A percentile compares a stretch with the other conserved stretches of the same genome.
phyloP scores from a whole-genome alignment of 2,888 invertebrate genomes.

The Drosophila diplacantha region DNA sequence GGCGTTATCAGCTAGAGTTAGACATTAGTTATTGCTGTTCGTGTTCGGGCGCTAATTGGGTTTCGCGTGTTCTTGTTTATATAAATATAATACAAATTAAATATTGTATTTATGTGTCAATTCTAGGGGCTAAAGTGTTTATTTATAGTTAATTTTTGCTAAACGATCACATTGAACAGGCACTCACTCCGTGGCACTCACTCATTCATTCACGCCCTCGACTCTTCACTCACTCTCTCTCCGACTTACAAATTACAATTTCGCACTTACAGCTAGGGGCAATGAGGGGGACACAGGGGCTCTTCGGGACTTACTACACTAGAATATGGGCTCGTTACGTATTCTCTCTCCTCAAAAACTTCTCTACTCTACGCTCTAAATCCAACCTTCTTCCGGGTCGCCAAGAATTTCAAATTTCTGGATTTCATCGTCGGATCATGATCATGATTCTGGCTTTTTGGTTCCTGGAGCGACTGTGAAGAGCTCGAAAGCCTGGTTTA shows the following conservation, averaged over 20 bases:
- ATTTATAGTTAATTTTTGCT: constrained; percentile 68
- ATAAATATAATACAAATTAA: constrained; percentile 43
- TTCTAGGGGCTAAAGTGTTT: constrained; percentile 58
- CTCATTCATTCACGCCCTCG: constrained; percentile 46
- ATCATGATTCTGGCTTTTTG: background rate
- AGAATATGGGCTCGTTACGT: constrained; percentile 49
- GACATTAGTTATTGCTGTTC: constrained; percentile 55
- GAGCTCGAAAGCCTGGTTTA: background rate
- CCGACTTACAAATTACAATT: constrained; percentile 56
- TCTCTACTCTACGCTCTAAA: constrained; percentile 19
- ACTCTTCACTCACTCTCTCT: constrained; percentile 38
- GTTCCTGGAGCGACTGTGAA: background rate
- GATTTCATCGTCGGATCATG: background rate
- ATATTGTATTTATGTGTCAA: constrained; percentile 35
- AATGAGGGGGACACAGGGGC: constrained; percentile 30
- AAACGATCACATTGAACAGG: constrained; percentile 66
- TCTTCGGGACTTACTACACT: constrained; percentile 46
- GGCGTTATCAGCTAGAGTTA: constrained; percentile 38
- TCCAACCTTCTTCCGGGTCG: background rate
- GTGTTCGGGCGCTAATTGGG: constrained; percentile 36
- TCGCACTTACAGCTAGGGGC: constrained; percentile 46
- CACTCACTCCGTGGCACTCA: constrained; percentile 45
- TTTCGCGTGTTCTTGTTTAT: constrained; percentile 40
- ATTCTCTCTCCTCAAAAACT: constrained; percentile 33
- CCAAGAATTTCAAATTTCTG: background rate